Percentiles rank a stretch among this genome's conserved stretches.
phyloP scores from a whole-genome alignment of 2,888 invertebrate genomes.

The Protophormia terraenovae region DNA sequence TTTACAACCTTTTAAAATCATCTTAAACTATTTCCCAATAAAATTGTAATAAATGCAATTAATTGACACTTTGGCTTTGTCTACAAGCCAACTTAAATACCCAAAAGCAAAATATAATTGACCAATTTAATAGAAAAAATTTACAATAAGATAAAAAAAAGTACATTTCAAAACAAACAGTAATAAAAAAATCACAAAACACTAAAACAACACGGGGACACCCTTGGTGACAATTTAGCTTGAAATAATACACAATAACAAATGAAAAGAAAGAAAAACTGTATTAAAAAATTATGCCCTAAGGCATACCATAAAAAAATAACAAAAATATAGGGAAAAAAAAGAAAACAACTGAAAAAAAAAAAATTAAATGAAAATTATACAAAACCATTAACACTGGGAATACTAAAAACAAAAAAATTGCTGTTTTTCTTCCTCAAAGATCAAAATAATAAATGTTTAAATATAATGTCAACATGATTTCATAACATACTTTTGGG shows the following conservation, averaged over 20 bases:
- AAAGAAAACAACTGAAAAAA: constrained; percentile 14
- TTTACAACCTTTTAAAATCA: background rate
- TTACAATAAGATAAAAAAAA: constrained; percentile 11
- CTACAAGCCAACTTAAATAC: constrained; percentile 51
- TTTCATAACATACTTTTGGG: constrained; percentile 61
- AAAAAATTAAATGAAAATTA: constrained; percentile 63
- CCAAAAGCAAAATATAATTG: constrained; percentile 65
- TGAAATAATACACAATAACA: constrained; percentile 57
- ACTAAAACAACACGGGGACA: constrained; percentile 67
- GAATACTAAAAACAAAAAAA: background rate
- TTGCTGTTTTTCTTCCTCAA: constrained; percentile 46
- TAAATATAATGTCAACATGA: constrained; percentile 70
- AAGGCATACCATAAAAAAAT: constrained; percentile 47
- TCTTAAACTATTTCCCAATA: constrained; percentile 34
- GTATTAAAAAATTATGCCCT: constrained; percentile 66
- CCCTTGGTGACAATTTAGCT: constrained; percentile 78
- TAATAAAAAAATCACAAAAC: constrained; percentile 50
- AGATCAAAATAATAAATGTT: constrained; percentile 69
- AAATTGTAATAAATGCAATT: constrained; percentile 62
- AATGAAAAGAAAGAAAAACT: constrained; percentile 48
- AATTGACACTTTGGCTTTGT: constrained; percentile 64
- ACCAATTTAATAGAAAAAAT: constrained; percentile 57
- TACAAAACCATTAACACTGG: constrained; percentile 62
- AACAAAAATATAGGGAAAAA: background rate
- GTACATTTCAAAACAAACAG: constrained; percentile 36